A percentile compares a stretch with the other conserved stretches of the same genome.
Conservation (phyloP, 2,797 vertebrate species). For the Microcaecilia unicolor region DNA sequence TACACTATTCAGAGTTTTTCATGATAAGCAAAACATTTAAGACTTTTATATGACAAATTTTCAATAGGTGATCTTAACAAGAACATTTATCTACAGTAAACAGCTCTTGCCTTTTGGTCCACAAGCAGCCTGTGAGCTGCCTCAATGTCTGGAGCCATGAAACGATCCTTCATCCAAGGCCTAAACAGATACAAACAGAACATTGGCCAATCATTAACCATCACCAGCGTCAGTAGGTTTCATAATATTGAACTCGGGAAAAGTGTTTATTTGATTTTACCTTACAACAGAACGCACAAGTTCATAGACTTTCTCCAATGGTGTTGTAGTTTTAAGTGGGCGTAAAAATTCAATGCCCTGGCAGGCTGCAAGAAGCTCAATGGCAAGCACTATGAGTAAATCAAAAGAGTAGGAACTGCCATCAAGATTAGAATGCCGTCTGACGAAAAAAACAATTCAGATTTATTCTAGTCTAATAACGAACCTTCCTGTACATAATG, state of each 20-base stretch:
- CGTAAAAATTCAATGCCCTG: slow-evolving; percentile 97
- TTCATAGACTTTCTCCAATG: slow-evolving; percentile 95
- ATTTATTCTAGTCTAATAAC: too few species aligned
- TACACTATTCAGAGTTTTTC: not conserved
- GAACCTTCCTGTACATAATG: too few species aligned
- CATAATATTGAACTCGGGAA: slow-evolving; percentile 5
- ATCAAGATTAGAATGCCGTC: too few species aligned
- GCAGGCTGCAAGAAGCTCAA: slow-evolving; percentile 89
- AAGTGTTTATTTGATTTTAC: slow-evolving; percentile 56
- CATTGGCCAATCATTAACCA: slow-evolving; percentile 56
- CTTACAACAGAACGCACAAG: slow-evolving; percentile 90
- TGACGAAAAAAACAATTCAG: too few species aligned
- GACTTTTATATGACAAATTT: too few species aligned
- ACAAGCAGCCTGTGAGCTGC: slow-evolving; percentile 78
- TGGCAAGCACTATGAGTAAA: slow-evolving; percentile 71
- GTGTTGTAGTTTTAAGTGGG: slow-evolving; percentile 87
- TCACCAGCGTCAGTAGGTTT: not conserved
- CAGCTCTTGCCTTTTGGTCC: slow-evolving; percentile 77
- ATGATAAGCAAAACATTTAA: not conserved
- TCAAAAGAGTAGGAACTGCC: too few species aligned
- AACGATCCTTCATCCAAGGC: slow-evolving; percentile 95
- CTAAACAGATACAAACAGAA: slow-evolving; percentile 44
- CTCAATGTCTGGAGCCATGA: slow-evolving; percentile 95
- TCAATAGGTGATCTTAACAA: too few species aligned
- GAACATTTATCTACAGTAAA: not conserved